Base-by-base conservation (phyloP, 2,113 vertebrate genomes). In the Neodontobutis hainanensis region DNA sequence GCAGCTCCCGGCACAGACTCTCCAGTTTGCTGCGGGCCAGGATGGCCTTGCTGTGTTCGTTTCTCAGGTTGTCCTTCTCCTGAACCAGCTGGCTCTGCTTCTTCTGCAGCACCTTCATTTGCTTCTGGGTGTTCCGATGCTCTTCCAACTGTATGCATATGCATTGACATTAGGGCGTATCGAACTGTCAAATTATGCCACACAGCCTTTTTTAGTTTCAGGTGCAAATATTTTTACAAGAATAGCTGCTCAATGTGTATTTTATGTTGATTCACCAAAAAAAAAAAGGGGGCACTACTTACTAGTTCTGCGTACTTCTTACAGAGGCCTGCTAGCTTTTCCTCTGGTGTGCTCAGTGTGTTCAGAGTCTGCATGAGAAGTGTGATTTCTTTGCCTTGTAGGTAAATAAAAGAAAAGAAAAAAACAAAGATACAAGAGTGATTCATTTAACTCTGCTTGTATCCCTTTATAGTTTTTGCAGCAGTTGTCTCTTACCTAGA, bases 301-400 rank as follows among this genome's bases (percentile, higher is more conserved):
- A 99, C 97, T 95, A 99, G 92, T 69, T 99, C 97, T n/a, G 97
- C 97, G 6, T 99, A 99, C 89, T 98, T 99, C 93, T 96, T 99
- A 91, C 97, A 99, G 40, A 99, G 93, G 0, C 96, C 97, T 14
- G 93, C 90, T 1, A 99, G 92, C 27, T 99, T 99, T 83, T 99
- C 96, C 78, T 99, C 97, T 0, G 97, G 95, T 0, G 97, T 99
- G 87, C 97, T 98, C 85, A 99, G 90, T 0, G 97, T 99, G 91
- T 99, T 99, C 66, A 98, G 78, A 0, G 97, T 99, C 92, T 99
- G 97, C 97, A 99, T 99, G 80, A 99, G 91, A 63, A 99, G 88
- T 0, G 97, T 99, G 89, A 99, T 98, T 79, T 99, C 97, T 85
- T 99, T 99, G 15, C 97, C 97, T 99, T 83, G 0, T 36, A 49